phyloP scores from a whole-genome alignment of 2,113 vertebrate species.

The Trogon surrucura region DNA sequence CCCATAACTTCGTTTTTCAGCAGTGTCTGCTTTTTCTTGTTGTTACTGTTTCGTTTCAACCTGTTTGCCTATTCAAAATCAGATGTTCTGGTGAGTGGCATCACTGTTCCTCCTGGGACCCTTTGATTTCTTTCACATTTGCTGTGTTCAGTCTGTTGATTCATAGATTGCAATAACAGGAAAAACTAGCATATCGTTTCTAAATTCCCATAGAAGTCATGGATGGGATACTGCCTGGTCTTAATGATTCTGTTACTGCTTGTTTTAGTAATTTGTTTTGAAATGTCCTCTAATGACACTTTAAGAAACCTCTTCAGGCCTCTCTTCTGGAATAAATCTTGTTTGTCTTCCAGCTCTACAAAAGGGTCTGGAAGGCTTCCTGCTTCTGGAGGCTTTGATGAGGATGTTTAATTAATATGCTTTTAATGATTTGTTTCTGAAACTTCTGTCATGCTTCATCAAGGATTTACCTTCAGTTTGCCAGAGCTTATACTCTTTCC shows the following conservation, averaged over 20 bases:
- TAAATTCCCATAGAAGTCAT: not conserved
- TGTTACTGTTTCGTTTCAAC: not conserved
- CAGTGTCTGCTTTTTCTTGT: not conserved
- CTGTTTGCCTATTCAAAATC: not conserved
- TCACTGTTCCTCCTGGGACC: not conserved
- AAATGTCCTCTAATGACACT: not conserved
- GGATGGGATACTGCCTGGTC: not conserved
- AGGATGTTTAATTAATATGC: not conserved
- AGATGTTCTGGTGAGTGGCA: not conserved
- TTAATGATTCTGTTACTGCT: not conserved
- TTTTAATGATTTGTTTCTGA: not conserved
- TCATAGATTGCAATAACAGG: not conserved
- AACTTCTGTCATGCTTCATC: not conserved
- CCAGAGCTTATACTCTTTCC: not conserved
- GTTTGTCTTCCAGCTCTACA: not conserved
- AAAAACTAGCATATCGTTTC: not conserved
- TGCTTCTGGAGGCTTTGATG: not conserved
- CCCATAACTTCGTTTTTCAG: not conserved
- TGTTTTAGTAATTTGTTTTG: not conserved
- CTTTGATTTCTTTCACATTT: not conserved
- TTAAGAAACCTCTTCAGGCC: not conserved
- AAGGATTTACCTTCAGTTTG: not conserved
- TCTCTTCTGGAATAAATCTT: not conserved
- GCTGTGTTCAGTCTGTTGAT: not conserved
- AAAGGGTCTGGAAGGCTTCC: not conserved